Evolutionary conservation across 2,888 invertebrate species (phyloP), one percentile per base, ranked within the genome.

Genomic region (Coleophora deauratella): DNA sequence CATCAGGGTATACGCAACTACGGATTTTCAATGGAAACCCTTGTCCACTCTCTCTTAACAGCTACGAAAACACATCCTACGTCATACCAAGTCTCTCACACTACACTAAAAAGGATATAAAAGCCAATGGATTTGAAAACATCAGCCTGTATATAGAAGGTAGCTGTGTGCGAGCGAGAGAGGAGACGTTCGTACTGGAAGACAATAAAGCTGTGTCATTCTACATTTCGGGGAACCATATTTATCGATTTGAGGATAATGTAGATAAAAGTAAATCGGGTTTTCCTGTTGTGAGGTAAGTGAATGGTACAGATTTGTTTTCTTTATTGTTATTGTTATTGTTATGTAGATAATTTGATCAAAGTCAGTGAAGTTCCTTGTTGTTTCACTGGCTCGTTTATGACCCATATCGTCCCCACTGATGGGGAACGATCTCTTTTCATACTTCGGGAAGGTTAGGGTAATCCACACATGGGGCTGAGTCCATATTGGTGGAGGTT

Each of bases 11-110:
- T 12, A 86, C 87, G 0, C 91, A 91, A 67, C 49, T 91, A 3
- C 75, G 91, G 37, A 70, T 91, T 39, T 91, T 88, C 59, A 91
- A 91, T 54, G 86, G 87, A 1, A 71, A 86, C 38, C 66, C 72
- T 9, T 88, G 88, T 44, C 62, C 75, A 2, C 45, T 81, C 7
- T 60, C 68, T 2, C 77, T 91, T 38, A 77, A 88, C 14, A 74
- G 44, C 71, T 50, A 63, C 9, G 27, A 35, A 14, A 72, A 71
- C 42, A 62, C 72, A 1, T 59, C 65, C 0, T 66, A 68, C 41
- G 67, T 62, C 0, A 67, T 81, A n/a, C 66, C 69, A 0, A 50
- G 72, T 27, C 57, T 72, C 1, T 66, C 71, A 1, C 49, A 59
- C 38, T 72, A 62, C 47, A 55, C 56, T 0, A 70, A 72, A 41